Evolutionary conservation across 2,888 invertebrate species (phyloP).

Genomic region (Eucriotettix oculatus): DNA sequence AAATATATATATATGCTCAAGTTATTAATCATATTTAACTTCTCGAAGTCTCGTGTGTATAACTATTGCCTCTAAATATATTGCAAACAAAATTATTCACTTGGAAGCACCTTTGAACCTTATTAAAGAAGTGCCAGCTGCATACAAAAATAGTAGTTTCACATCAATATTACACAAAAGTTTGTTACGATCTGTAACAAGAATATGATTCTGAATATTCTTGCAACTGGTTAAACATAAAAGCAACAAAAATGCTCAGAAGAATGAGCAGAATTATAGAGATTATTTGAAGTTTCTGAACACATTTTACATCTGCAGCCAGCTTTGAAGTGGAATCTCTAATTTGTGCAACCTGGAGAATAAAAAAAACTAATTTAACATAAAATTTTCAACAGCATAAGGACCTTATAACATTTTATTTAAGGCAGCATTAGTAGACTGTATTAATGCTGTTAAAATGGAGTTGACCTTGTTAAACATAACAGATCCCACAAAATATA

Average conservation of each 20-base stretch:
- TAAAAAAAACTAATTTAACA: neutral
- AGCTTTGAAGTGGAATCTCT: slow-evolving; percentile 29
- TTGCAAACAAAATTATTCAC: neutral
- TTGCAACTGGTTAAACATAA: slow-evolving; percentile 1
- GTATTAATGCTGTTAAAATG: too few relatives aligned
- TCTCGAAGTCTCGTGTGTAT: too few relatives aligned
- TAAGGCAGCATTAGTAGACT: neutral
- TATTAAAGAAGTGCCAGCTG: too few relatives aligned
- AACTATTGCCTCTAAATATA: slow-evolving; percentile 4
- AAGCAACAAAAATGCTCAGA: slow-evolving; percentile 23
- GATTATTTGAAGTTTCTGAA: slow-evolving; percentile 32
- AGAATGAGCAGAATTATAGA: slow-evolving; percentile 31
- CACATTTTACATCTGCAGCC: slow-evolving; percentile 29
- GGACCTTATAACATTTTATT: neutral
- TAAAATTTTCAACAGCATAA: too few relatives aligned
- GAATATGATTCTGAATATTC: neutral
- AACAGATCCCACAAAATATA: too few relatives aligned
- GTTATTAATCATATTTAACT: too few relatives aligned
- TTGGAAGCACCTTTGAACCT: too few relatives aligned
- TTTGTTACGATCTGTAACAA: neutral
- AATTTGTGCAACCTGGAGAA: slow-evolving; percentile 25
- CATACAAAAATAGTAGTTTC: too few relatives aligned
- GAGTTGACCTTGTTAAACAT: too few relatives aligned
- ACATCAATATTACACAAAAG: too few relatives aligned
- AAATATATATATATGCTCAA: too few relatives aligned